Percentiles rank a stretch among this genome's conserved stretches.
Conservation (phyloP, 2,888 invertebrate species). For the Diachrysia chrysitis region DNA sequence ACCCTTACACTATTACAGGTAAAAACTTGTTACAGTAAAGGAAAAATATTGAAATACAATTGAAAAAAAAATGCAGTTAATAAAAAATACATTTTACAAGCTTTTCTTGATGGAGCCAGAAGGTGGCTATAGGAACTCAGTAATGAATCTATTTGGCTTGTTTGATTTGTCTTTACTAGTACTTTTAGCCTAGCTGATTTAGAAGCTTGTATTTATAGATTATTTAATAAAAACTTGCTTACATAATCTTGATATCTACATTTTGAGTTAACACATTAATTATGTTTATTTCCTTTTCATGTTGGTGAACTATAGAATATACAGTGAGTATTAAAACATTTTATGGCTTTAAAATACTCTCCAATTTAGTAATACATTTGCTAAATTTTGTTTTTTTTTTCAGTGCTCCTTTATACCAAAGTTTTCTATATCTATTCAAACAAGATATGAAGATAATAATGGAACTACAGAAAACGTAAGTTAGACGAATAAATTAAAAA, state of each 20-base stretch:
- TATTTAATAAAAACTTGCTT: too few species aligned
- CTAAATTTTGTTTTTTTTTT: constrained; percentile 69
- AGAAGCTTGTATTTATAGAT: too few species aligned
- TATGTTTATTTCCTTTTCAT: constrained; percentile 32
- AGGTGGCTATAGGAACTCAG: too few species aligned
- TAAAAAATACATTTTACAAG: too few species aligned
- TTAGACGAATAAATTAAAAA: constrained; percentile 45
- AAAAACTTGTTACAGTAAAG: constrained; percentile 65
- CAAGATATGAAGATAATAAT: constrained; percentile 96
- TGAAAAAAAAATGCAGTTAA: too few species aligned
- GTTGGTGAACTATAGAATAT: constrained; percentile 38
- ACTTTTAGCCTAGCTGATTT: too few species aligned
- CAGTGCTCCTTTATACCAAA: constrained; percentile 97
- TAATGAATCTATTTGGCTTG: too few species aligned
- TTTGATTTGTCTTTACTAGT: too few species aligned
- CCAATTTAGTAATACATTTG: neutral
- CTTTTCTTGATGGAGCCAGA: too few species aligned
- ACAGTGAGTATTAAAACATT: constrained; percentile 36
- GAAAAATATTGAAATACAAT: neutral
- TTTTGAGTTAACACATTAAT: neutral
- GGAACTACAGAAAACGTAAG: constrained; percentile 96
- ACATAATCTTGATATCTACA: neutral
- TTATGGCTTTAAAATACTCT: neutral
- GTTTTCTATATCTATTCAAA: constrained; percentile 95
- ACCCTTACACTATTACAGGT: constrained; percentile 96